Conservation (phyloP, 2,113 vertebrate genomes). For the Myiagra hebetior region DNA sequence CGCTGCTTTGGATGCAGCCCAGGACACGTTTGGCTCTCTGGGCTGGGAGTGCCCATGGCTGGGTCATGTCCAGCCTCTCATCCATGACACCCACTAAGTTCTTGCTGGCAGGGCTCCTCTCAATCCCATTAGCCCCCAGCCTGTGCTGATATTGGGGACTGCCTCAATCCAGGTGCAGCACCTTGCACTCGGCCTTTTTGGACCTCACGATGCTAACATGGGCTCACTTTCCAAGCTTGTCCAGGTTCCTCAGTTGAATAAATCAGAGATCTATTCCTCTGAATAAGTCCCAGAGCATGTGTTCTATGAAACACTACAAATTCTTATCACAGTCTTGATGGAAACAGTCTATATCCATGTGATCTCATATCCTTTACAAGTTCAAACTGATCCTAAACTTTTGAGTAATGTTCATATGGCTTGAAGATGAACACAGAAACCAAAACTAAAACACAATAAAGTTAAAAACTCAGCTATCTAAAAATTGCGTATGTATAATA, state of each 20-base stretch:
- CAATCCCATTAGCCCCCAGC: neutral
- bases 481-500: neutral
- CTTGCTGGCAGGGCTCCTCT: neutral
- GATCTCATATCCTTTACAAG: neutral
- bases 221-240: neutral
- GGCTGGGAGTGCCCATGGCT: neutral
- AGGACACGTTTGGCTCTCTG: neutral
- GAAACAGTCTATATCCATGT: neutral
- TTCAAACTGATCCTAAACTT: neutral
- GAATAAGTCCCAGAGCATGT: neutral
- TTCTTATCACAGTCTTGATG: neutral
- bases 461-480: neutral
- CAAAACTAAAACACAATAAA: neutral
- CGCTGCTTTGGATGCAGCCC: neutral
- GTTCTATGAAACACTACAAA: neutral
- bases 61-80: neutral
- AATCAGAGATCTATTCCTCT: neutral
- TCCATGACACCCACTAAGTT: accelerated
- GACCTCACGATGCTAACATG: neutral
- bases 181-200: neutral
- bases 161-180: neutral
- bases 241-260: neutral
- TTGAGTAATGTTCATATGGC: neutral
- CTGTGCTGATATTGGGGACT: neutral
- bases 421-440: neutral